phyloP scores from a whole-genome alignment of 2,113 vertebrate species.

The Ifrita kowaldi region DNA sequence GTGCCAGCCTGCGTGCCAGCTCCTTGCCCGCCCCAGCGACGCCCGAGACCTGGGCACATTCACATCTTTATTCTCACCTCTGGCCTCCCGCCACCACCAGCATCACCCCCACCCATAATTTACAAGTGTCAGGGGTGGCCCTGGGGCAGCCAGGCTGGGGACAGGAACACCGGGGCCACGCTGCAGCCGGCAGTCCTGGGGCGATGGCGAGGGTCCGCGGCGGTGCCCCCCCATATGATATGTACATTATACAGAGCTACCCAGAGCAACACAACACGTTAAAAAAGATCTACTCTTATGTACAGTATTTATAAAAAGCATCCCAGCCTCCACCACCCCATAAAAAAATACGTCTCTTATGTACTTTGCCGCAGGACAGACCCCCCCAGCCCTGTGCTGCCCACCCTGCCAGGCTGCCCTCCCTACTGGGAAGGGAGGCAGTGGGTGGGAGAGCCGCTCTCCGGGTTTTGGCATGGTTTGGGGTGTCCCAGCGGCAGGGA shows the following conservation, averaged over 20 bases:
- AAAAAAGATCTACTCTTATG: conserved; percentile 65
- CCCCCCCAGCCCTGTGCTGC: neutral
- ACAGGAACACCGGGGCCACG: accelerated
- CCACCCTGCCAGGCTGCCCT: neutral
- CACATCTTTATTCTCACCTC: conserved; percentile 32
- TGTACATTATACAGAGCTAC: conserved; percentile 40
- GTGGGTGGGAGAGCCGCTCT: neutral
- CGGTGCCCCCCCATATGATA: neutral
- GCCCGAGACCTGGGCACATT: neutral
- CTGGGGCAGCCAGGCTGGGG: neutral
- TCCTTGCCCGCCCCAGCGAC: neutral
- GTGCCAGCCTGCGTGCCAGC: neutral
- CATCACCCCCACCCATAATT: neutral
- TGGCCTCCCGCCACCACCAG: neutral
- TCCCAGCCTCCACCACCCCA: conserved; percentile 47
- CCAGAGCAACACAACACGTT: neutral
- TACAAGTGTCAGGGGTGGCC: neutral
- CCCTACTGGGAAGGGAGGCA: neutral
- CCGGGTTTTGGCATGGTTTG: neutral
- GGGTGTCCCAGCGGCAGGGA: neutral
- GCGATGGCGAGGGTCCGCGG: accelerated
- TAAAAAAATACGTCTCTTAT: conserved; percentile 63
- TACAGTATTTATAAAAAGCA: conserved; percentile 72
- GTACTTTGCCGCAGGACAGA: neutral
- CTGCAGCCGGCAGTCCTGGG: accelerated